These are phyloP conservation scores for Epinotia demarniana DNA, from an alignment of 2,888 invertebrate species.

Conservation along the genomic window DNA sequence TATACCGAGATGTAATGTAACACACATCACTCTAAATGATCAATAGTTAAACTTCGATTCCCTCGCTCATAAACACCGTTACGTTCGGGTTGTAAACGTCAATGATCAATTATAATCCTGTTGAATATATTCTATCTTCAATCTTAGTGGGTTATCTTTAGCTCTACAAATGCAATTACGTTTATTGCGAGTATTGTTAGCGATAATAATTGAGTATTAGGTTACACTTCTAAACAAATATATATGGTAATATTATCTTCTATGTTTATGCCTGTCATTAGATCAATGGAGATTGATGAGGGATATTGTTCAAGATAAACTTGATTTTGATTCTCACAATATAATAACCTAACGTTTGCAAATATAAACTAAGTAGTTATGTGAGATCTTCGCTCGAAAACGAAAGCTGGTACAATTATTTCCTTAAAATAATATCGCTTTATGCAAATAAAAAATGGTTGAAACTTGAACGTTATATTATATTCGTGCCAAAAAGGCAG, in stretches of 20 bases:
- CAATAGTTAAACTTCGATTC: conserved; percentile 18
- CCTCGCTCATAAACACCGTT: conserved; percentile 3
- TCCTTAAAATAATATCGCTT: no score
- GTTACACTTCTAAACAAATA: not conserved
- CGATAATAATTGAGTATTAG: not conserved
- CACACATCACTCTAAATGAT: conserved; percentile 1
- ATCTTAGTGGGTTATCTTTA: not conserved
- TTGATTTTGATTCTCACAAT: not conserved
- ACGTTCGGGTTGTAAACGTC: conserved; percentile 12
- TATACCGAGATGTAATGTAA: not conserved
- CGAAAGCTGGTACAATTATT: no score
- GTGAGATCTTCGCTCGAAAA: no score
- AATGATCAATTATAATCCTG: conserved; percentile 16
- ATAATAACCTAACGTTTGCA: no score
- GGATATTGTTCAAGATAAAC: not conserved
- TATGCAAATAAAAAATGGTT: no score
- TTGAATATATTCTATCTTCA: not conserved
- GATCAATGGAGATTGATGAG: not conserved
- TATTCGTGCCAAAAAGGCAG: no score
- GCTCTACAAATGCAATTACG: not conserved
- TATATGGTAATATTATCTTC: not conserved
- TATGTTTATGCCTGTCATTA: not conserved
- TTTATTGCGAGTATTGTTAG: not conserved
- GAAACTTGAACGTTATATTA: no score
- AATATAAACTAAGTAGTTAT: no score